Evolutionary conservation across 2,888 invertebrate genomes (phyloP).

Genomic region (Temnothorax unifasciatus): DNA sequence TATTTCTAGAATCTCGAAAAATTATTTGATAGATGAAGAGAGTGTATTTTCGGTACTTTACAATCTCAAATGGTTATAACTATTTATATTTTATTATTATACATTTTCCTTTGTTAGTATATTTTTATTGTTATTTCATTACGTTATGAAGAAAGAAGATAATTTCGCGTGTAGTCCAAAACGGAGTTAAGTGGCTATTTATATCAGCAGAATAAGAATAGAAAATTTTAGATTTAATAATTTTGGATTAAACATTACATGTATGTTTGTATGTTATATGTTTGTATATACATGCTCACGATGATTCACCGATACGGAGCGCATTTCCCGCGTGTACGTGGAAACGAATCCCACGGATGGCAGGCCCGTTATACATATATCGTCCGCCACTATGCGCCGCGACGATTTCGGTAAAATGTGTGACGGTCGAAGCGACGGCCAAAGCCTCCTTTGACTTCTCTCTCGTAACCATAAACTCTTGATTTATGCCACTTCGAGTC

Average conservation of each 20-base stretch:
- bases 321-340: slow-evolving; percentile 63
- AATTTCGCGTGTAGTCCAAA: not conserved
- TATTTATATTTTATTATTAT: too few species aligned
- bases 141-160: not conserved
- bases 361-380: slow-evolving; percentile 69
- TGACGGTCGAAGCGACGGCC: slow-evolving; percentile 81
- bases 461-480: slow-evolving; percentile 82
- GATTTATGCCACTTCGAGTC: slow-evolving; percentile 79
- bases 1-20: not conserved
- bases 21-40: too few species aligned
- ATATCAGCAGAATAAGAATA: not conserved
- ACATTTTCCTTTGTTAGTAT: not conserved
- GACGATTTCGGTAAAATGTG: slow-evolving; percentile 83
- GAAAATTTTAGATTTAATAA: not conserved
- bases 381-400: slow-evolving; percentile 65
- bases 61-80: too few species aligned
- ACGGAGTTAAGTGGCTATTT: not conserved
- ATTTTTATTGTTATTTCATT: not conserved
- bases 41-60: too few species aligned
- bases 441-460: slow-evolving; percentile 83
- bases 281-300: slow-evolving; percentile 20
- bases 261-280: not conserved
- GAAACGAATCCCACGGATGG: slow-evolving; percentile 56
- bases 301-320: slow-evolving; percentile 69
- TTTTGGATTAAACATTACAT: not conserved